phyloP scores from a whole-genome alignment of 1,140 invertebrate genomes.

The Zaprionus taronus region DNA sequence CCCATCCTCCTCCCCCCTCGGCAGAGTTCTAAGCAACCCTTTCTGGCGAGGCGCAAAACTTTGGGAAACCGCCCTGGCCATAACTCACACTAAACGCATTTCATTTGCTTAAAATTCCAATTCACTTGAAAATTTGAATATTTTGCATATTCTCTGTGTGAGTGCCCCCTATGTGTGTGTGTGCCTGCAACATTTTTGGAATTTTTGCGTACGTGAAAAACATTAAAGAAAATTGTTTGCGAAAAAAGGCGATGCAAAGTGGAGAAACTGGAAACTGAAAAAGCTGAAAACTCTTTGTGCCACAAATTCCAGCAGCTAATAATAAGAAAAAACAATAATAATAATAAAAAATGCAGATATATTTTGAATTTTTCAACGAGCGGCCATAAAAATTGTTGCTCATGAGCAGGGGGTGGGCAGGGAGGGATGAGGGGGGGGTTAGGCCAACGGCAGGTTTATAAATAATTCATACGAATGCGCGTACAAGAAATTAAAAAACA shows the following conservation, averaged over 20 bases:
- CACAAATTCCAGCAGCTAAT: constrained; percentile 72
- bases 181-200: constrained; percentile 59
- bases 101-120: constrained; percentile 80
- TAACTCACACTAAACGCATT: constrained; percentile 59
- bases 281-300: constrained; percentile 42
- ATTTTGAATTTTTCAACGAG: constrained; percentile 42
- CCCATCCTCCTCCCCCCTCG: no score
- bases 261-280: constrained; percentile 39
- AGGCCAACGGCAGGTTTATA: constrained; percentile 62
- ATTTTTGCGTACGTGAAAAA: constrained; percentile 34
- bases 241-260: constrained; percentile 19
- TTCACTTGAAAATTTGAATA: constrained; percentile 78
- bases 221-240: constrained; percentile 66
- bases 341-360: constrained; percentile 57
- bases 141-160: constrained; percentile 69
- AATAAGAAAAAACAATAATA: constrained; percentile 72
- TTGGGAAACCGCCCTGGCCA: constrained; percentile 32
- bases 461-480: constrained; percentile 72
- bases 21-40: constrained; percentile 53
- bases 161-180: constrained; percentile 9
- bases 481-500: constrained; percentile 74
- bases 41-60: constrained; percentile 19
- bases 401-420: constrained; percentile 19
- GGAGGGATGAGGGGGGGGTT: background rate
- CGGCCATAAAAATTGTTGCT: constrained; percentile 77